Evolutionary conservation across 2,113 vertebrate species (phyloP).

Genomic region (Narcine bancroftii): DNA sequence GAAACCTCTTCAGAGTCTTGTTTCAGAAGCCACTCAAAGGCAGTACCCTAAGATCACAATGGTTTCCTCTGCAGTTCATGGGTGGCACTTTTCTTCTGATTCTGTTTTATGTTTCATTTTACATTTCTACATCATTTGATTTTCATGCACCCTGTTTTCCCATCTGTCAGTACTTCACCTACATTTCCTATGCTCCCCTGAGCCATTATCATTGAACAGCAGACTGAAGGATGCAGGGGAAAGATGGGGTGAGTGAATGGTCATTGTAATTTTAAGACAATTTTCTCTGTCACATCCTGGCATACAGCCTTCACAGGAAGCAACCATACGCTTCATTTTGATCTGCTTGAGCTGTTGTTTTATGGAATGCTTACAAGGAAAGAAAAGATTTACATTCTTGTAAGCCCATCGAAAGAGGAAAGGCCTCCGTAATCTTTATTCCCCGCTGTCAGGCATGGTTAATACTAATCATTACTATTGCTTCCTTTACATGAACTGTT

Average conservation of each 20-base stretch:
- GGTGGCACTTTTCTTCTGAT: neutral
- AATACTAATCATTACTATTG: neutral
- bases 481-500: neutral
- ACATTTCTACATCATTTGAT: neutral
- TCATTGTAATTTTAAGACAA: neutral
- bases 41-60: neutral
- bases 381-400: neutral
- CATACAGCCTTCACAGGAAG: neutral
- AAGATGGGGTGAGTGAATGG: neutral
- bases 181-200: neutral
- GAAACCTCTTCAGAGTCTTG: neutral
- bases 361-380: neutral
- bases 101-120: neutral
- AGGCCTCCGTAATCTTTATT: neutral
- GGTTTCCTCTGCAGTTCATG: neutral
- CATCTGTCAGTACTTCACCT: neutral
- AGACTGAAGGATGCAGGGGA: neutral
- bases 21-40: neutral
- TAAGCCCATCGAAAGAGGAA: neutral
- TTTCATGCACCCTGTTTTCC: neutral
- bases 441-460: neutral
- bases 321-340: neutral
- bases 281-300: neutral
- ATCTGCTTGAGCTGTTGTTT: neutral
- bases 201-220: neutral